Conservation (phyloP, 2,113 vertebrate genomes). For the Terrapene triunguis region DNA sequence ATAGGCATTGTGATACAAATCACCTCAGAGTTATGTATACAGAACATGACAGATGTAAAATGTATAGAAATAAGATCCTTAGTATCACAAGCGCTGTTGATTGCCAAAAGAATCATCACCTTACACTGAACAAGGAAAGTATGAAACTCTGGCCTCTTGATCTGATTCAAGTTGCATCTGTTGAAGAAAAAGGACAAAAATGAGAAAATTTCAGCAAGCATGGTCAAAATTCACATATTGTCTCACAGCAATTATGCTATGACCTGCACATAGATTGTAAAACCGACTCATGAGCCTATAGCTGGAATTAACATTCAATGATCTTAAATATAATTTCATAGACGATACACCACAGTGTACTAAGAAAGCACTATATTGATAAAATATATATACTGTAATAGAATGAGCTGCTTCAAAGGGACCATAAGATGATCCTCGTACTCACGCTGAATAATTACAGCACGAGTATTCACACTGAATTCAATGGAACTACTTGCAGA, state of each 20-base stretch:
- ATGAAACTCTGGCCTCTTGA: not conserved
- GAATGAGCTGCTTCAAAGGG: not conserved
- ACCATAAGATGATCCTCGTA: not conserved
- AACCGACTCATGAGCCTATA: not conserved
- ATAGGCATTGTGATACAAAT: not conserved
- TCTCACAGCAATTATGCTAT: fast-evolving
- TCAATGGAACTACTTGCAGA: not conserved
- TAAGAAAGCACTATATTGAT: fast-evolving
- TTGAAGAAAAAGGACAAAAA: not conserved
- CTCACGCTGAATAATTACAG: not conserved
- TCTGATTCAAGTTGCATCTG: fast-evolving
- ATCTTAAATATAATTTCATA: fast-evolving
- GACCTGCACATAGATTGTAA: fast-evolving
- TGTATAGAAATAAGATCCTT: not conserved
- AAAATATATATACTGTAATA: not conserved
- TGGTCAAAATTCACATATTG: fast-evolving
- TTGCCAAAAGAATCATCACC: not conserved
- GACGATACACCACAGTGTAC: fast-evolving
- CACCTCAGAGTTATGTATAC: not conserved
- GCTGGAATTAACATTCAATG: not conserved
- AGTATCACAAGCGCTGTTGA: fast-evolving
- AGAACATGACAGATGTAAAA: not conserved
- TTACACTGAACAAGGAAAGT: not conserved
- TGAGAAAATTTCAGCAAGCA: not conserved
- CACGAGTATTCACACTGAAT: not conserved